These are phyloP conservation scores for Tangara arthus DNA, from an alignment of 2,797 vertebrate species.

Conservation along the genomic window DNA sequence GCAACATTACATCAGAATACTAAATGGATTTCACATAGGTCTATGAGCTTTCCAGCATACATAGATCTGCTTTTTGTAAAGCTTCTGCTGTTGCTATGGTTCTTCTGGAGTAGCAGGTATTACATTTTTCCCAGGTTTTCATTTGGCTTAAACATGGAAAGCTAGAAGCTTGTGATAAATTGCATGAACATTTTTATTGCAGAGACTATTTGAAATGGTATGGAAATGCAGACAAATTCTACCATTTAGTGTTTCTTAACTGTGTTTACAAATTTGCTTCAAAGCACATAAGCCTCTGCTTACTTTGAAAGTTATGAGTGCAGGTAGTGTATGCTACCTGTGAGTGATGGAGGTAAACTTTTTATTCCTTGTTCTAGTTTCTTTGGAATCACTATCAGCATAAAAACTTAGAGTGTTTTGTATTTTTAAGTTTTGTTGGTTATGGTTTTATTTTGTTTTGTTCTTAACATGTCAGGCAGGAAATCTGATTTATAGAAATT, in stretches of 20 bases:
- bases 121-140: not conserved
- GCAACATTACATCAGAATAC: not conserved
- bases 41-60: not conserved
- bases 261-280: not conserved
- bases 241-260: not conserved
- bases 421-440: not conserved
- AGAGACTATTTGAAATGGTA: not conserved
- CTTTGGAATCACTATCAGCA: not conserved
- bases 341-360: not conserved
- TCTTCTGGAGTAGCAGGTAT: not conserved
- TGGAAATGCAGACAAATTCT: not conserved
- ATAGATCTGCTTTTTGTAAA: not conserved
- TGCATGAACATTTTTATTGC: not conserved
- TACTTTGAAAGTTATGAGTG: not conserved
- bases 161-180: not conserved
- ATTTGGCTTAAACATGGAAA: not conserved
- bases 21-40: not conserved
- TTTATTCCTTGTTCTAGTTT: not conserved
- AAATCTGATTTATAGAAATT: not conserved
- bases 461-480: not conserved
- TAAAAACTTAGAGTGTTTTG: not conserved
- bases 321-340: not conserved
- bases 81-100: not conserved
- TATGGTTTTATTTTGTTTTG: not conserved
- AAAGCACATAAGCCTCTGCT: not conserved